Evolutionary conservation across 1,140 invertebrate genomes (phyloP), one percentile per base, ranked within the genome.

Genomic region (Drosophila santomea): DNA sequence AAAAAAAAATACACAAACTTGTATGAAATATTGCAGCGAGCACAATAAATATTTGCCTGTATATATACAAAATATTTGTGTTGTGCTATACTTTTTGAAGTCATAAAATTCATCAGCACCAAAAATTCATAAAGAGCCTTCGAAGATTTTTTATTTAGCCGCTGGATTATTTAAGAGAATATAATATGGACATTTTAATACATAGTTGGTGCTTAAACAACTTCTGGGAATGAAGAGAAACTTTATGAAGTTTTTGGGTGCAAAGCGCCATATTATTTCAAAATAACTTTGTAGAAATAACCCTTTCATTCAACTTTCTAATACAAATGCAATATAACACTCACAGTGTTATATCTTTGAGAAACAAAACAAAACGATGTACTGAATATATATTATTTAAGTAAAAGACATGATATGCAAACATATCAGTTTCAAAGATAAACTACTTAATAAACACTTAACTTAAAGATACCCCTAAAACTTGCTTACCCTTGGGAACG

Each of bases 41-140:
- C 61, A 75, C 43, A 56, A 84, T 76, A 84, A 85, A 81, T 86
- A 69, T 80, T 78, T 57, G 51, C 47, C 10, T 63, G 41, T 47
- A 20, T 48, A 52, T 67, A n/a, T 41, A 45, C 1, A 43, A 63
- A 69, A 48, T 64, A 55, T 73, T 67, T 73, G 35, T 55, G 41
- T 44, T 60, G 73, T 59, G 59, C 14, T 32, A 20, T 17, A 44
- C 43, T 44, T 44, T 73, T 67, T 73, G 50, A 56, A 20, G 71
- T 58, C 54, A 64, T 78, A 69, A 55, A 78, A 71, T 85, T 78
- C 75, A 78, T 82, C 81, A 78, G 74, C 78, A 86, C 68, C 75
- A 75, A 71, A 71, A 71, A 86, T 82, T 82, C 66, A 67, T 72
- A 61, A 78, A 72, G 51, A 68, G 54, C 51, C 77, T 78, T 78